Percentiles rank a stretch among this genome's conserved stretches.
phyloP scores from a whole-genome alignment of 2,888 invertebrate species.

The Heliconius sara region DNA sequence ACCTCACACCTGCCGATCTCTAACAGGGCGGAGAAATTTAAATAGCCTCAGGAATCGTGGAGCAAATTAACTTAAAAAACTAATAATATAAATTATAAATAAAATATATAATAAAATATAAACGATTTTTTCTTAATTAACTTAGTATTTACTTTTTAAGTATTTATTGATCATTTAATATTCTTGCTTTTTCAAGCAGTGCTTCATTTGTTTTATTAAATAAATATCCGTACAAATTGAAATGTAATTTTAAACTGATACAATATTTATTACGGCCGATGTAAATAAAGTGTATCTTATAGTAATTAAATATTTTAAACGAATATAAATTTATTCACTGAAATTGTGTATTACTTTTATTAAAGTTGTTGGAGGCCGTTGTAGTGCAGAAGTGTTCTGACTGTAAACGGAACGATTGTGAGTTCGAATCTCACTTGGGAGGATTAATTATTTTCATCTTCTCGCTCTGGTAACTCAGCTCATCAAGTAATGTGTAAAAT shows the following conservation, averaged over 20 bases:
- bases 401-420: neutral
- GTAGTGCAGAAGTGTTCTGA: neutral
- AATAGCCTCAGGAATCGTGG: too few species aligned
- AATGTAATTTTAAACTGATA: constrained; percentile 3
- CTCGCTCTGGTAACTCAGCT: too few species aligned
- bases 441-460: neutral
- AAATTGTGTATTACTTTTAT: neutral
- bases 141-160: neutral
- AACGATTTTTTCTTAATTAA: too few species aligned
- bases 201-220: neutral
- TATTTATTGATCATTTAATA: neutral
- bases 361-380: neutral
- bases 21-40: too few species aligned
- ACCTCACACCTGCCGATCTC: too few species aligned
- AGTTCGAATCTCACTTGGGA: neutral
- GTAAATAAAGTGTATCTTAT: neutral
- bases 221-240: neutral
- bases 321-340: neutral
- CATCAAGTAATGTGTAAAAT: too few species aligned
- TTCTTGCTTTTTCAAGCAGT: neutral
- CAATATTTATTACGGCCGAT: neutral
- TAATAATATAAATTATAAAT: too few species aligned
- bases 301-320: neutral
- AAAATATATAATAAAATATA: too few species aligned
- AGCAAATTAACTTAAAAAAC: neutral